A percentile compares a stretch with the other conserved stretches of the same genome.
Conservation (phyloP, 2,113 vertebrate species). For the Pygathrix nemaeus region DNA sequence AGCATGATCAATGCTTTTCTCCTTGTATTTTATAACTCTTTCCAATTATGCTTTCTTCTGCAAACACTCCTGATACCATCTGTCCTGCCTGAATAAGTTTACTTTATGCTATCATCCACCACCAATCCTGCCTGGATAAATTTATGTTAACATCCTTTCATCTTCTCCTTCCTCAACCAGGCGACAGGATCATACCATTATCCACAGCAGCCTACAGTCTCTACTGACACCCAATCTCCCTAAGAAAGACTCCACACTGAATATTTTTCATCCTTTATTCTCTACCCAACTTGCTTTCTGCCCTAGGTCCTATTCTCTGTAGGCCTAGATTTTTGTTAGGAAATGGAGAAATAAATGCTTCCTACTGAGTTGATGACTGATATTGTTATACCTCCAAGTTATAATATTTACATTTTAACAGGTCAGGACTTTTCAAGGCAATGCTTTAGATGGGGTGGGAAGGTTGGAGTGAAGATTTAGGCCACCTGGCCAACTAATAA, state of each 20-base stretch:
- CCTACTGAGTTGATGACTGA: not conserved
- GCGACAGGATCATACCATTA: not conserved
- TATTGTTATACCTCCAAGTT: constrained; percentile 42
- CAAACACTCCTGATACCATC: not conserved
- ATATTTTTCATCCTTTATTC: not conserved
- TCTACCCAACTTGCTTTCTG: not conserved
- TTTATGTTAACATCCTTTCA: not conserved
- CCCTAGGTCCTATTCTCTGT: not conserved
- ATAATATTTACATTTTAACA: constrained; percentile 64
- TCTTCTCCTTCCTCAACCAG: not conserved
- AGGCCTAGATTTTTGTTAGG: constrained; percentile 24
- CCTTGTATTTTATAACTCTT: not conserved
- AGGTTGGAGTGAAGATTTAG: constrained; percentile 28
- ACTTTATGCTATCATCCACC: not conserved
- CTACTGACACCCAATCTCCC: not conserved
- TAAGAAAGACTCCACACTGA: not conserved
- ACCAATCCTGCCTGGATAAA: not conserved
- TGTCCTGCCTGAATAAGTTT: not conserved
- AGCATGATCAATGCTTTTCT: not conserved
- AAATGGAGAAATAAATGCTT: constrained; percentile 31
- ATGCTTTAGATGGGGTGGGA: not conserved
- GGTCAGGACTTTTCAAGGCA: constrained; percentile 17
- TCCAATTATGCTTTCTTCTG: not conserved
- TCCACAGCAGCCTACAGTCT: not conserved
- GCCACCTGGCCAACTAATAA: constrained; percentile 47